Percentiles rank a stretch among this genome's conserved stretches.
These are phyloP conservation scores for Shargacucullia verbasci DNA, from an alignment of 2,888 invertebrate genomes.

Conservation along the genomic window DNA sequence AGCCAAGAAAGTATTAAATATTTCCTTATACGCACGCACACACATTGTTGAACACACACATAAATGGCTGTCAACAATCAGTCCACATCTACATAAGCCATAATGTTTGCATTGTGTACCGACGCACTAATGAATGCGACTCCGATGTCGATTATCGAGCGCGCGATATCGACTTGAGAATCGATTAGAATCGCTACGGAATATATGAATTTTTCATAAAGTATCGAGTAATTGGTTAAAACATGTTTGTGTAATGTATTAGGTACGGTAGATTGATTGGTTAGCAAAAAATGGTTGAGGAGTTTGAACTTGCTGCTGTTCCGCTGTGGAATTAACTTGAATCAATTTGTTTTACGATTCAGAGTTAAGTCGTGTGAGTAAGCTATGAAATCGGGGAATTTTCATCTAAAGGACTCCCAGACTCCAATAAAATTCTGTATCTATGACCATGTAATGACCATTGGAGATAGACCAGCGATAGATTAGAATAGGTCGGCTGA, in stretches of 20 bases:
- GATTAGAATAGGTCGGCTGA: too few species aligned
- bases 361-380: too few species aligned
- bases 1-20: slow-evolving; percentile 50
- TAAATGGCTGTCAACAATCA: slow-evolving; percentile 57
- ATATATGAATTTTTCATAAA: slow-evolving; percentile 56
- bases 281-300: slow-evolving; percentile 36
- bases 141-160: slow-evolving; percentile 54
- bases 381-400: too few species aligned
- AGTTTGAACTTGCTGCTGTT: slow-evolving; percentile 17
- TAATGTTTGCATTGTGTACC: slow-evolving; percentile 62
- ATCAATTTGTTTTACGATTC: slow-evolving; percentile 1
- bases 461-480: too few species aligned
- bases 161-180: slow-evolving; percentile 60
- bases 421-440: too few species aligned
- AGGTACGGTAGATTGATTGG: slow-evolving; percentile 50
- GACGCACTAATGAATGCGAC: slow-evolving; percentile 57
- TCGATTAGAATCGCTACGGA: slow-evolving; percentile 66
- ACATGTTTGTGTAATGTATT: slow-evolving; percentile 50
- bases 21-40: slow-evolving; percentile 38
- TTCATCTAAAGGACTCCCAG: too few species aligned
- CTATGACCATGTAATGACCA: too few species aligned
- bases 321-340: slow-evolving; percentile 14
- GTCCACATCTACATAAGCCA: slow-evolving; percentile 51
- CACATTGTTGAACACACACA: slow-evolving; percentile 45
- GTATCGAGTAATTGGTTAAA: slow-evolving; percentile 49